phyloP scores from a whole-genome alignment of 2,888 invertebrate genomes.

The Epsilonema sp. region DNA sequence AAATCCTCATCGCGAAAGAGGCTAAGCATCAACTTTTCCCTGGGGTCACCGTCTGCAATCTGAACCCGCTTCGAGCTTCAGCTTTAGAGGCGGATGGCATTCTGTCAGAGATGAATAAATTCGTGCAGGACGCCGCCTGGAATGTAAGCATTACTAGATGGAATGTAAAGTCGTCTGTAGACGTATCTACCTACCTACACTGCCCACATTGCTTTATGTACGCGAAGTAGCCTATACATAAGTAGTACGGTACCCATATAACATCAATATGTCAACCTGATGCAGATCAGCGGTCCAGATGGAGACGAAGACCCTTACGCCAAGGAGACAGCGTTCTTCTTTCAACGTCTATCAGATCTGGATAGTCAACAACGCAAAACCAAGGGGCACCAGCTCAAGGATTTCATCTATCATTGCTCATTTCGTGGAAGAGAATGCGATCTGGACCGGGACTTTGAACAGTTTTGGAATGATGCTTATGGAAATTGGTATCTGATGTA shows the following conservation, averaged over 20 bases:
- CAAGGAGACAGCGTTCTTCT: too few relatives aligned
- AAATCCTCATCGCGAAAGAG: neutral
- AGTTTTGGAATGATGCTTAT: conserved; percentile 1
- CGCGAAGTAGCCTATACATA: neutral
- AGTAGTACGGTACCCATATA: too few relatives aligned
- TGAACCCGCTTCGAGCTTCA: conserved; percentile 1
- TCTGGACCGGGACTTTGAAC: neutral
- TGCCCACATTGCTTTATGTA: neutral
- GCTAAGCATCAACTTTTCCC: neutral
- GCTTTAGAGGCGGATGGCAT: neutral
- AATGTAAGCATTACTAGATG: neutral
- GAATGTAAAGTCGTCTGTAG: neutral
- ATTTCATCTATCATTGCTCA: neutral
- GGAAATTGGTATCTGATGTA: conserved; percentile 5
- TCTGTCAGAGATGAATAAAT: neutral
- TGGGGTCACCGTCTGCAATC: conserved; percentile 4
- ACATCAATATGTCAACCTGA: too few relatives aligned
- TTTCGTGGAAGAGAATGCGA: conserved; percentile 4
- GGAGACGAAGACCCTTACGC: too few relatives aligned
- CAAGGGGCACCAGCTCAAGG: conserved; percentile 1
- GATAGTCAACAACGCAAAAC: neutral
- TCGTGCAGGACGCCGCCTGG: neutral
- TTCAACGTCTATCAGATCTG: too few relatives aligned
- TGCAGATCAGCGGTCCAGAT: too few relatives aligned
- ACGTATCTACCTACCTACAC: neutral